phyloP scores from a whole-genome alignment of 23 tunicate genomes.

The Pegea sp. region DNA sequence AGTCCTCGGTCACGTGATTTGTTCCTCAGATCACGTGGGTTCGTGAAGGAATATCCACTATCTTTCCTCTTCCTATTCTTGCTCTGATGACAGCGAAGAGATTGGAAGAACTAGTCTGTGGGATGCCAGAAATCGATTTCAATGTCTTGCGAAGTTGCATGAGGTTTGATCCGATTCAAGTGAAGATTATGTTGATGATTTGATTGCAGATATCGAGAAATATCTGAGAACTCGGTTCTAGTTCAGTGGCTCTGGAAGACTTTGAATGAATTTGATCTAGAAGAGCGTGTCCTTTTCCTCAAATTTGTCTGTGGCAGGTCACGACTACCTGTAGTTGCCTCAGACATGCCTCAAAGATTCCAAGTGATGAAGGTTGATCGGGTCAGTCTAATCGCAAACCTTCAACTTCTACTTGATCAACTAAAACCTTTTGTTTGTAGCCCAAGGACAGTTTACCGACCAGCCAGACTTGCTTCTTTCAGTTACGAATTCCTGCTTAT shows the following conservation, averaged over 20 bases:
- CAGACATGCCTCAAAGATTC: constrained; percentile 82
- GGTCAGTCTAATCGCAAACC: constrained; percentile 17
- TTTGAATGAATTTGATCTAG: constrained; percentile 52
- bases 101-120: constrained; percentile 77
- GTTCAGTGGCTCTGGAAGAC: constrained; percentile 87
- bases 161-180: constrained; percentile 18
- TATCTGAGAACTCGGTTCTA: constrained; percentile 37
- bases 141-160: constrained; percentile 26
- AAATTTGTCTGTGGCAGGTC: constrained; percentile 96
- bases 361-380: constrained; percentile 89
- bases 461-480: constrained; percentile 77
- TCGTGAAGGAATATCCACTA: constrained; percentile 72
- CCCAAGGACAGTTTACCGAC: constrained; percentile 51
- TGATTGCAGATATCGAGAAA: constrained; percentile 50
- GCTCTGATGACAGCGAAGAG: constrained; percentile 52
- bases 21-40: constrained; percentile 50
- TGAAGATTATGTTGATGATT: too few species aligned
- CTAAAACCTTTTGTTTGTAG: constrained; percentile 7
- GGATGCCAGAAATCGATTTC: constrained; percentile 65
- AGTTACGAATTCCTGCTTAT: constrained; percentile 72
- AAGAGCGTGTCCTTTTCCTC: constrained; percentile 78
- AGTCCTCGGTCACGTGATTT: too few species aligned
- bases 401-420: not conserved
- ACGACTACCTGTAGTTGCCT: constrained; percentile 53
- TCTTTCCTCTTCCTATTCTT: constrained; percentile 60